Evolutionary conservation across 1,140 invertebrate species (phyloP), one percentile per base, ranked within the genome.

Genomic region (Berghia stephanieae): DNA sequence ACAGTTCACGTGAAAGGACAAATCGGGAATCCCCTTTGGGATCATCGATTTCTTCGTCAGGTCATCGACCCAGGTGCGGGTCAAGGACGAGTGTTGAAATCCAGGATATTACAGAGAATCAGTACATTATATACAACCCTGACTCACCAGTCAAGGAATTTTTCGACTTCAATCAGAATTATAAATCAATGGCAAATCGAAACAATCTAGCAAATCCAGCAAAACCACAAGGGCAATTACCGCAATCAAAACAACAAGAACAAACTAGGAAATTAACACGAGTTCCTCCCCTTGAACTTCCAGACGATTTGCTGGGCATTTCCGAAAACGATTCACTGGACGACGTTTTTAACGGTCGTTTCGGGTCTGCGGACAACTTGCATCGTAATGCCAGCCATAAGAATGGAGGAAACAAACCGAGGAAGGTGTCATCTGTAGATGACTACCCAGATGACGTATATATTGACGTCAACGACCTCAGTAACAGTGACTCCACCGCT

Each of bases 401-500:
- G n/a, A n/a, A n/a, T n/a, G n/a, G n/a, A n/a, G n/a, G n/a, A n/a
- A n/a, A n/a, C n/a, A n/a, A n/a, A n/a, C n/a, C n/a, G n/a, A n/a
- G n/a, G n/a, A n/a, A n/a, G n/a, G n/a, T n/a, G n/a, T n/a, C n/a
- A n/a, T 63, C 57, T 16, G 18, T 31, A 10, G 57, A 63, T 6
- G 68, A 55, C 3, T 79, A 55, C 43, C 78, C 78, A 31, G 78
- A 79, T 34, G 71, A 79, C 49, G 70, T 79, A n/a, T 79, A 79
- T 46, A 75, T 79, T 38, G 78, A 79, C 46, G 78, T 79, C 21
- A 36, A 40, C 4, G 38, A 44, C 5, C 31, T 57, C 31, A 31
- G 31, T 18, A 24, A n/a, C 52, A n/a, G 52, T 31, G 31, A 57
- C 52, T 24, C n/a, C 10, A 42, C 16, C n/a, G 13, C 6, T n/a